Evolutionary conservation across 2,113 vertebrate species (phyloP), one percentile per base, ranked within the genome.

Genomic region (Pteronura brasiliensis): DNA sequence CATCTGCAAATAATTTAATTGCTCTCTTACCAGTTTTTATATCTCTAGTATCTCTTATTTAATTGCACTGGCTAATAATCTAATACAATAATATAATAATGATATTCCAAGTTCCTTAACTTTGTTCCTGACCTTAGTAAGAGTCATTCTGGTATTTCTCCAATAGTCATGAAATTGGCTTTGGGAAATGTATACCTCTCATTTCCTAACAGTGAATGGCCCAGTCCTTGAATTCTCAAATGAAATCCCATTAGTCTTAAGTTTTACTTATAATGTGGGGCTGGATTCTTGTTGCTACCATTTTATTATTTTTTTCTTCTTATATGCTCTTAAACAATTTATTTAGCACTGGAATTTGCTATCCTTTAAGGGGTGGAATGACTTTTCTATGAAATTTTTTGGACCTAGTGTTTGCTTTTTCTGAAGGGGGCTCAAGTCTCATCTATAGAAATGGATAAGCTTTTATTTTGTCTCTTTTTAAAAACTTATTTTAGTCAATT

Each of bases 401-500:
- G 10, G 20, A 8, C 11, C 39, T 44, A 47, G 0, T 63, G 8
- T 44, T 92, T 74, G 69, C 17, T 67, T 69, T 92, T 86, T 93
- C 55, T 69, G 29, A 39, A 6, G 49, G 17, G 21, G 27, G 11
- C 34, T 82, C 47, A 76, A n/a, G 11, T 90, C 57, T 88, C 20
- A 57, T 36, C 85, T 65, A 17, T 36, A 36, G 10, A 72, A 93
- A 72, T 93, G 12, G 29, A 12, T 88, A 12, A 82, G 20, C 42
- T 83, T 93, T 90, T 12, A 86, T 61, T 81, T 76, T 95, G 15
- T 81, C 55, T 59, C 25, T 55, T 82, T 93, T 96, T 84, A 36
- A 17, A 17, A 91, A 80, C 84, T 88, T 71, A 23, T 39, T 88
- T 84, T 49, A 65, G 15, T 12, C 14, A 57, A 29, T 72, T 88